Percentiles rank a stretch among this genome's conserved stretches.
phyloP scores from a whole-genome alignment of 2,797 vertebrate species.

The Platyrinchus mystaceus region DNA sequence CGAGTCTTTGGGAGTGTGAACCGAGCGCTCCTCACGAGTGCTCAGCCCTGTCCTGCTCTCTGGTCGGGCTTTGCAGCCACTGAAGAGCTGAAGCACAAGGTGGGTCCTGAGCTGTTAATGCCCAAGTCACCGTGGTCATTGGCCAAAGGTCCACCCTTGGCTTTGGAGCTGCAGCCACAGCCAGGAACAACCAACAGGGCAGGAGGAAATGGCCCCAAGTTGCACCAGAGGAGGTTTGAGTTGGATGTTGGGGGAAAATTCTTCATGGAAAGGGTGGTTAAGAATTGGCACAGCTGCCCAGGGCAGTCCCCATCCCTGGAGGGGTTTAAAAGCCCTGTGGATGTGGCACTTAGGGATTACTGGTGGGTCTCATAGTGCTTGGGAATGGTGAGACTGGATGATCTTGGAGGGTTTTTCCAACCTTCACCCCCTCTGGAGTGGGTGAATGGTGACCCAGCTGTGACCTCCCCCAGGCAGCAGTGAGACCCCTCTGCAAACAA shows the following conservation, averaged over 20 bases:
- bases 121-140: neutral
- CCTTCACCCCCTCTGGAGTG: neutral
- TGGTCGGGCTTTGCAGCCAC: neutral
- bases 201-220: neutral
- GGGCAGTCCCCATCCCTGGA: neutral
- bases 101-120: neutral
- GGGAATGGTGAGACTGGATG: neutral
- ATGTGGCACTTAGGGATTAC: neutral
- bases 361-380: neutral
- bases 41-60: neutral
- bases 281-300: neutral
- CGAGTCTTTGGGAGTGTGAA: neutral
- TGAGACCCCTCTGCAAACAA: neutral
- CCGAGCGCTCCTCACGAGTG: neutral
- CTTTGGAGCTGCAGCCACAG: neutral
- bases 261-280: neutral
- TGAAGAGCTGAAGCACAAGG: neutral
- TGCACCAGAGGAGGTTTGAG: neutral
- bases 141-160: neutral
- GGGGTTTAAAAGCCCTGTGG: neutral
- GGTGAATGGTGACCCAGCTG: neutral
- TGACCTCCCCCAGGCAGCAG: neutral
- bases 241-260: neutral
- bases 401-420: neutral
- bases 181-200: neutral